phyloP scores from a whole-genome alignment of 2,888 invertebrate genomes.

The Amphipyra berbera region DNA sequence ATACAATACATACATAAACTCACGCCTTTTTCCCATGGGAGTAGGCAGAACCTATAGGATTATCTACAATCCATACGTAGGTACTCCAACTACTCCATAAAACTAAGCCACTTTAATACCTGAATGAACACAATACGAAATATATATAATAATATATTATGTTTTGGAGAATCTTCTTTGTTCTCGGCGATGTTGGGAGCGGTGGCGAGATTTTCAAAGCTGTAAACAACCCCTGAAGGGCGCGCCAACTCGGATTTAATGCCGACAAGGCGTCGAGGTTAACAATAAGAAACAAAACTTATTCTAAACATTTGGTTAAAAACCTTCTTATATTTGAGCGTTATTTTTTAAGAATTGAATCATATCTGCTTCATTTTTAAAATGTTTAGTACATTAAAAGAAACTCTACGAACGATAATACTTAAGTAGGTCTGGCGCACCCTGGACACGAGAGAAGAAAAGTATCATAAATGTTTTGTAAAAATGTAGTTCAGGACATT shows the following conservation, averaged over 20 bases:
- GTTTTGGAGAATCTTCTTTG: background rate
- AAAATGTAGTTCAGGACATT: conserved; percentile 3
- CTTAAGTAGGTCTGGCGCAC: no score
- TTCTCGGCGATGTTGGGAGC: background rate
- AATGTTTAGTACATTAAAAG: no score
- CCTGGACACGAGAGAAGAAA: no score
- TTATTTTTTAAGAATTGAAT: background rate
- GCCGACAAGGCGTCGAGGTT: background rate
- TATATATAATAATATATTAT: background rate
- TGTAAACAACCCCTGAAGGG: background rate
- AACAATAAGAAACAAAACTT: conserved; percentile 2
- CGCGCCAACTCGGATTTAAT: background rate
- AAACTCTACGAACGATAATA: no score
- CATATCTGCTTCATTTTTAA: background rate
- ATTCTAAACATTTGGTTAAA: conserved; percentile 5
- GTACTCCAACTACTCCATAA: no score
- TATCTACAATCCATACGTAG: no score
- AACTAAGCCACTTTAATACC: conserved; percentile 1
- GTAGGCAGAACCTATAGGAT: no score
- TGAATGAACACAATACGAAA: background rate
- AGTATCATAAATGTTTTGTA: background rate
- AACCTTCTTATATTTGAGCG: background rate
- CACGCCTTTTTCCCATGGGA: no score
- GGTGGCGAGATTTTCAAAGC: background rate
- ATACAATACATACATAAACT: background rate